phyloP scores from a whole-genome alignment of 2,888 invertebrate species.

The Leucania comma region DNA sequence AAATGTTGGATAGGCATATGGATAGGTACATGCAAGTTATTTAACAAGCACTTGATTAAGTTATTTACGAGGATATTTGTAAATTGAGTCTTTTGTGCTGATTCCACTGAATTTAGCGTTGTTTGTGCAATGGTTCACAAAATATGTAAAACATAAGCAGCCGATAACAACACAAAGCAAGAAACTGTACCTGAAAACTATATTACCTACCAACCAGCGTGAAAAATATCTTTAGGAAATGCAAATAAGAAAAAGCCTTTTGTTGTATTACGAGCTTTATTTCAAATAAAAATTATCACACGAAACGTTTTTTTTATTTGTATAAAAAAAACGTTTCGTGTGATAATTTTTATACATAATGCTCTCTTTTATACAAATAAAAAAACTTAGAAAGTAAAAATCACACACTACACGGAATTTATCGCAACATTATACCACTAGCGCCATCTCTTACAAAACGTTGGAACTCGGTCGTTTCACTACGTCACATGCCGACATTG shows the following conservation, averaged over 20 bases:
- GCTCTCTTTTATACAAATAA: not conserved
- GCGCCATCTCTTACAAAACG: conserved; percentile 81
- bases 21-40: conserved; percentile 28
- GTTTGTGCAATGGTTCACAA: not conserved
- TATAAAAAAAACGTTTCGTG: not conserved
- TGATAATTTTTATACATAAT: conserved; percentile 6
- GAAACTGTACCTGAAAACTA: not conserved
- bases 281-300: not conserved
- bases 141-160: not conserved
- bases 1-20: conserved; percentile 10
- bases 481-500: conserved; percentile 88
- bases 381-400: conserved; percentile 8
- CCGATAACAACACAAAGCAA: not conserved
- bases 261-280: not conserved
- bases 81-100: conserved; percentile 2
- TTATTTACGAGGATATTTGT: conserved; percentile 16
- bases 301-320: not conserved
- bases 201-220: not conserved
- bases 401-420: conserved; percentile 18
- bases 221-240: not conserved
- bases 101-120: conserved; percentile 2
- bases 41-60: conserved; percentile 13
- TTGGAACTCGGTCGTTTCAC: conserved; percentile 71
- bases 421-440: conserved; percentile 59
- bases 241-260: not conserved